Evolutionary conservation across 2,797 vertebrate genomes (phyloP), one percentile per base, ranked within the genome.

Genomic region (Oryzias sinensis): DNA sequence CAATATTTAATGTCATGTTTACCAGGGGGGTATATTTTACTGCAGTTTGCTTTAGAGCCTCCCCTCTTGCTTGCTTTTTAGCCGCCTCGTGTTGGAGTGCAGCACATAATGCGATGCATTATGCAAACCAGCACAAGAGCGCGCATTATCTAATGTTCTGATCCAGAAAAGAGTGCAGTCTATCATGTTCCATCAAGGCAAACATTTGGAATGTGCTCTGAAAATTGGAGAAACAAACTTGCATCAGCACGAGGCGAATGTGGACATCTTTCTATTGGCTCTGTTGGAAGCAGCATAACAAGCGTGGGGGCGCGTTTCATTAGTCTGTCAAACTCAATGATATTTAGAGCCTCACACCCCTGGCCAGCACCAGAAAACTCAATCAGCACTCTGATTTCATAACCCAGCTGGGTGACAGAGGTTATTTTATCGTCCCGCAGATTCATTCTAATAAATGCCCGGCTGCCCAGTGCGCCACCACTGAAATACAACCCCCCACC

Each of bases 301-400:
- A 79, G 80, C 81, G 65, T 2, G 77, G 82, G 85, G 84, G 84
- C 53, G 81, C 82, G 71, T 91, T 90, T 90, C 89, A 91, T 91
- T 91, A 90, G 85, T 83, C 90, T 92, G 89, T 92, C 90, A 92
- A 81, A 87, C 82, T 73, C 87, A 74, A 90, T 92, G 88, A 91
- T 89, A 90, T 90, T 92, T 92, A 89, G 85, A 86, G 86, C 73
- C 84, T 56, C 69, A 51, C 75, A 70, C 81, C 74, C 80, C 82
- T 56, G 69, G 81, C 82, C 84, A 61, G 76, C 65, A 78, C 86
- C 79, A 74, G 79, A 87, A 90, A 91, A 92, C 89, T 91, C 89
- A 90, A 90, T 91, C 90, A 90, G 87, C 74, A 13, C 82, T 94
- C 92, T 93, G 93, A 94, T 95, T 95, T 93, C 94, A 95, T 95